phyloP scores from a whole-genome alignment of 2,888 invertebrate genomes.

The Caenorhabditis panamensis region DNA sequence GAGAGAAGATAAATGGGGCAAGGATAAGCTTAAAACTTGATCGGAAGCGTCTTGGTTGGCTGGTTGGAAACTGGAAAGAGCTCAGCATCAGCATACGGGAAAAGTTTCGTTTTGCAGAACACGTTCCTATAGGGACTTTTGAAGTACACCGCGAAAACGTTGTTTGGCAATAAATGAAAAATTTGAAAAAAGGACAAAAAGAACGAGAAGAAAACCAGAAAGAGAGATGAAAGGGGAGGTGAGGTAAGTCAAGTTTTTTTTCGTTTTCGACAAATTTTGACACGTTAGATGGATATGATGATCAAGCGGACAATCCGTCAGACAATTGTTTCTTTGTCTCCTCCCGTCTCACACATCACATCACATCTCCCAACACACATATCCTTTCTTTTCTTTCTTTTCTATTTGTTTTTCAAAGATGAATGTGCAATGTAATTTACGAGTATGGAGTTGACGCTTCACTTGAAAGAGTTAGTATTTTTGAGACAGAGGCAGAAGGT shows the following conservation, averaged over 20 bases:
- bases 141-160: neutral
- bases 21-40: constrained; percentile 38
- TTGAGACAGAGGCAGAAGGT: constrained; percentile 18
- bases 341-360: neutral
- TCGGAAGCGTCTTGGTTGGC: neutral
- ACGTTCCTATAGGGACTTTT: constrained; percentile 8
- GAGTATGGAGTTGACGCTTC: constrained; percentile 56
- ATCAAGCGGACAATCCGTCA: constrained; percentile 41
- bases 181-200: neutral
- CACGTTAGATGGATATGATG: constrained; percentile 41
- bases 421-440: constrained; percentile 56
- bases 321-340: constrained; percentile 46
- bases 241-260: too few relatives aligned
- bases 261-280: constrained; percentile 42
- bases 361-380: neutral
- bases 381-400: constrained; percentile 14
- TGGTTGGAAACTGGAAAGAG: neutral
- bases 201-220: too few relatives aligned
- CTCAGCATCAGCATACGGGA: too few relatives aligned
- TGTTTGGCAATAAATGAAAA: too few relatives aligned
- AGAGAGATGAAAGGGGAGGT: too few relatives aligned
- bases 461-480: constrained; percentile 43
- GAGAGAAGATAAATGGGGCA: constrained; percentile 50
- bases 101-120: too few relatives aligned
- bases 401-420: constrained; percentile 47